Evolutionary conservation across 2,113 vertebrate genomes (phyloP).

Genomic region (Alethe diademata): DNA sequence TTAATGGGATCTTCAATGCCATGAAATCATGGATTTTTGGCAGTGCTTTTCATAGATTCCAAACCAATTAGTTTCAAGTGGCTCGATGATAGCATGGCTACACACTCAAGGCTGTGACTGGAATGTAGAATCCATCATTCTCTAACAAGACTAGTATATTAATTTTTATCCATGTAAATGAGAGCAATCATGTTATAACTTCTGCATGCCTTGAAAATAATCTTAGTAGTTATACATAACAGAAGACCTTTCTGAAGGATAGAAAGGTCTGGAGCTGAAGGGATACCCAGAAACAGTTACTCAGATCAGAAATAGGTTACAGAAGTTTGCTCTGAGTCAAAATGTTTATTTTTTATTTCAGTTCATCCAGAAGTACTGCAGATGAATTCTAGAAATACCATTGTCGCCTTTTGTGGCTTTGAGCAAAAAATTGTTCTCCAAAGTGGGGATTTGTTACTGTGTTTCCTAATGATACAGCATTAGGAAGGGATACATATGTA

Average conservation of each 20-base stretch:
- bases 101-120: background rate
- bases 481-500: background rate
- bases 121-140: background rate
- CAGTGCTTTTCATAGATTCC: background rate
- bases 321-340: background rate
- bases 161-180: background rate
- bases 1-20: background rate
- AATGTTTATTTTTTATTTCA: background rate
- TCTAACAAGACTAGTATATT: background rate
- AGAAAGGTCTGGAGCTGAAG: background rate
- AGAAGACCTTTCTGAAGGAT: background rate
- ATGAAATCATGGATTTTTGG: background rate
- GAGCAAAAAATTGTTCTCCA: background rate
- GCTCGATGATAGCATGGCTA: background rate
- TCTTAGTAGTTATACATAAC: background rate
- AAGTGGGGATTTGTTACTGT: background rate
- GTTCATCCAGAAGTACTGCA: background rate
- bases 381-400: background rate
- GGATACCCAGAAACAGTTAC: background rate
- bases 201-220: background rate
- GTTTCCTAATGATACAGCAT: background rate
- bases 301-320: background rate
- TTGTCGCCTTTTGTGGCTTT: background rate
- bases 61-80: background rate
- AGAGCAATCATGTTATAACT: background rate